These are phyloP conservation scores for Labeo catla DNA, from an alignment of 2,113 vertebrate genomes.

Conservation along the genomic window DNA sequence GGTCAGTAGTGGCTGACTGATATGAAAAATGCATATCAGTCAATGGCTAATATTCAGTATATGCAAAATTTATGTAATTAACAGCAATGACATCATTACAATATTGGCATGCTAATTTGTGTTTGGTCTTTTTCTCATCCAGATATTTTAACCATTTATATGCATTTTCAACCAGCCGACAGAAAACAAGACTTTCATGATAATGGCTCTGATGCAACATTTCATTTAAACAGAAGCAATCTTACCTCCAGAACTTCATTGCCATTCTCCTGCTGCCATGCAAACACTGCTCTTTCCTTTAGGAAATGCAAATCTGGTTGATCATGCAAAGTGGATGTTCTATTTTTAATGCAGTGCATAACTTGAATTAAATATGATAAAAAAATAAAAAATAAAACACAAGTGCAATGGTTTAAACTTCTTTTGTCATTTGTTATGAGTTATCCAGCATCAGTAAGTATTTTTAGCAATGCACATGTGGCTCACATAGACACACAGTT, in stretches of 20 bases:
- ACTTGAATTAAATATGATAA: not conserved
- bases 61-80: not conserved
- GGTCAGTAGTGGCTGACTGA: too few relatives aligned
- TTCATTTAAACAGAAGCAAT: not conserved
- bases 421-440: not conserved
- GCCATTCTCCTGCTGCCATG: not conserved
- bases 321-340: conserved; percentile 6
- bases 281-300: not conserved
- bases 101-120: not conserved
- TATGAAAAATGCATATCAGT: not conserved
- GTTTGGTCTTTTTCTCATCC: not conserved
- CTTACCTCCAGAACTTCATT: not conserved
- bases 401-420: not conserved
- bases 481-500: not conserved
- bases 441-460: not conserved
- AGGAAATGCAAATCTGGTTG: conserved; percentile 8
- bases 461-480: not conserved
- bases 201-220: not conserved
- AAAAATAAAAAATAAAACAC: too few relatives aligned
- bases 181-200: not conserved
- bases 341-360: not conserved
- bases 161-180: not conserved
- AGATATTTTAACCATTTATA: not conserved
- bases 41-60: not conserved
- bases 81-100: not conserved